phyloP scores from a whole-genome alignment of 1,140 invertebrate species.

The Drosophila navojoa region DNA sequence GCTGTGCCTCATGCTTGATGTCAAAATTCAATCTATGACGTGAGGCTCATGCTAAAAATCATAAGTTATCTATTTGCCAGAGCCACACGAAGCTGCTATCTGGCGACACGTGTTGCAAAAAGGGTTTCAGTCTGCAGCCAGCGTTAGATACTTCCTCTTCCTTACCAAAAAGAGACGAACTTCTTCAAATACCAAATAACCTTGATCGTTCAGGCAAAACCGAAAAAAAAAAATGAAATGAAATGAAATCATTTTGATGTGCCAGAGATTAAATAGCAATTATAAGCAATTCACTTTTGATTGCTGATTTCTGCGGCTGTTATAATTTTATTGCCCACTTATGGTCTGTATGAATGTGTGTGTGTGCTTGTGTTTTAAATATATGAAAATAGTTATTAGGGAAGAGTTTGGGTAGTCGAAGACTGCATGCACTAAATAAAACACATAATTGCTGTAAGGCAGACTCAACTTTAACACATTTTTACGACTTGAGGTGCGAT shows the following conservation, averaged over 20 bases:
- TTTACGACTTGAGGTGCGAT: background rate
- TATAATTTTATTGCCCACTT: conserved; percentile 72
- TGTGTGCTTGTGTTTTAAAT: background rate
- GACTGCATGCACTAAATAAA: background rate
- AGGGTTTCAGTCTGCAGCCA: background rate
- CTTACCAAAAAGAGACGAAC: conserved; percentile 35
- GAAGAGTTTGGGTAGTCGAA: conserved; percentile 3
- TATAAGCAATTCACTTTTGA: conserved; percentile 74
- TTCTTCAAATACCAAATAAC: conserved; percentile 68
- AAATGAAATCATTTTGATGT: conserved; percentile 31
- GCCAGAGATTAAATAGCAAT: conserved; percentile 72
- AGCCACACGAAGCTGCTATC: conserved; percentile 19
- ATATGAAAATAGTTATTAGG: conserved; percentile 19
- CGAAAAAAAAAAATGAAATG: conserved; percentile 3
- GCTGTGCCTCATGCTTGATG: conserved; percentile 23
- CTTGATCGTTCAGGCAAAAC: conserved; percentile 42
- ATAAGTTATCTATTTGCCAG: conserved; percentile 58
- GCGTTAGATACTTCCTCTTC: conserved; percentile 24
- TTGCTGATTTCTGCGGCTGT: conserved; percentile 65
- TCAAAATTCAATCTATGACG: conserved; percentile 75
- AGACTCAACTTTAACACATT: background rate
- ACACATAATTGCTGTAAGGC: background rate
- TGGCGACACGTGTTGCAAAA: conserved; percentile 29
- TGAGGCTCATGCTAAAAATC: conserved; percentile 68
- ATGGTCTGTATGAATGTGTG: conserved; percentile 5